These are phyloP conservation scores for Drosophila sproati DNA, from an alignment of 1,140 invertebrate genomes.

Conservation along the genomic window DNA sequence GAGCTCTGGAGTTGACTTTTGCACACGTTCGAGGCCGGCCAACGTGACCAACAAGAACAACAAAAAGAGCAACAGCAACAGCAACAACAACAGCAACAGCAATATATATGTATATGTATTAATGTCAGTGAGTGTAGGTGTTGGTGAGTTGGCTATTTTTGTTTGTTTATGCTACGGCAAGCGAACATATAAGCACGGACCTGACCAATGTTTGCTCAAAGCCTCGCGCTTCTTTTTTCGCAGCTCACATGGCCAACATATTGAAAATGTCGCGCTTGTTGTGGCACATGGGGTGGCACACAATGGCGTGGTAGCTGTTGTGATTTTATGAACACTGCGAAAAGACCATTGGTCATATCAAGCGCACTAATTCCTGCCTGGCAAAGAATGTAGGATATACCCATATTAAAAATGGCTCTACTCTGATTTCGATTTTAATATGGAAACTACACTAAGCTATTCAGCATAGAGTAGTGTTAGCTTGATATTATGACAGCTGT, in stretches of 20 bases:
- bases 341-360: constrained; percentile 3
- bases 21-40: constrained; percentile 29
- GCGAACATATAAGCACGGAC: constrained; percentile 47
- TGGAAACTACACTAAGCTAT: constrained; percentile 2
- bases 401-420: not conserved
- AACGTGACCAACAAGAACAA: constrained; percentile 18
- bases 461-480: not conserved
- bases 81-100: not conserved
- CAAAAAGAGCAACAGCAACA: constrained; percentile 19
- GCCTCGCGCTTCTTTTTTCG: constrained; percentile 27
- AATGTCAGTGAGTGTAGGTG: not conserved
- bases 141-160: constrained; percentile 67
- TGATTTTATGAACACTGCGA: constrained; percentile 42
- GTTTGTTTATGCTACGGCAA: constrained; percentile 62
- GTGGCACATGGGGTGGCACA: not conserved
- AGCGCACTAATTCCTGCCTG: constrained; percentile 19
- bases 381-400: constrained; percentile 10
- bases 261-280: constrained; percentile 47
- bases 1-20: constrained; percentile 13
- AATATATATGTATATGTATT: not conserved
- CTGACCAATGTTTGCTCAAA: constrained; percentile 48
- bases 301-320: constrained; percentile 7
- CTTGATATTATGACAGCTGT: constrained; percentile 15
- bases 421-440: not conserved
- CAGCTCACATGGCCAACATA: constrained; percentile 17